Conservation (phyloP, 1,140 invertebrate genomes). For the Linepithema humile region DNA sequence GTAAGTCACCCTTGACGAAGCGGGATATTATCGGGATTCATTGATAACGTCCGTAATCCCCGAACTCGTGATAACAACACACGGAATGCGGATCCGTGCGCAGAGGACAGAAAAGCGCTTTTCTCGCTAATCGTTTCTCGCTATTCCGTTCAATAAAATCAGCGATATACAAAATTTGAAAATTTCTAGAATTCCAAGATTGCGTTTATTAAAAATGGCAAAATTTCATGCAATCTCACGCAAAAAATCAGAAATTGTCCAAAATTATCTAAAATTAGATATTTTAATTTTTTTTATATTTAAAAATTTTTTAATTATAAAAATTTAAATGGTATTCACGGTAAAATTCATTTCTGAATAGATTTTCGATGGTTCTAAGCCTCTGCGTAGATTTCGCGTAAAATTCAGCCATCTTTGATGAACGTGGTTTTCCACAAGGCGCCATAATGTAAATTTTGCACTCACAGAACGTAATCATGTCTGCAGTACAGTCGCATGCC, state of each 20-base stretch:
- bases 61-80: constrained; percentile 9
- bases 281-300: no score
- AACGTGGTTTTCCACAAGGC: no score
- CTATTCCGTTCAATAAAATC: background rate
- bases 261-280: no score
- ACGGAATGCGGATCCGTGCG: constrained; percentile 2
- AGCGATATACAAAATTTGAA: background rate
- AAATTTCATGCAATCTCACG: no score
- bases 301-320: no score
- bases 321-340: no score
- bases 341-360: no score
- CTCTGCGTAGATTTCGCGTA: no score
- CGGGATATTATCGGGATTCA: constrained; percentile 40
- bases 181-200: background rate
- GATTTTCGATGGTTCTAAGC: no score
- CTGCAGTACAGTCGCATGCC: constrained; percentile 82
- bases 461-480: constrained; percentile 83
- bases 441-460: constrained; percentile 57
- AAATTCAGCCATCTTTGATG: no score
- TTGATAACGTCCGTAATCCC: constrained; percentile 40
- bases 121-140: background rate
- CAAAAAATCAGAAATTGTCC: no score
- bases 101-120: background rate
- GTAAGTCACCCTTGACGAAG: constrained; percentile 20
- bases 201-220: no score